Evolutionary conservation across 2,888 invertebrate genomes (phyloP).

Genomic region (Volucella bombylans): DNA sequence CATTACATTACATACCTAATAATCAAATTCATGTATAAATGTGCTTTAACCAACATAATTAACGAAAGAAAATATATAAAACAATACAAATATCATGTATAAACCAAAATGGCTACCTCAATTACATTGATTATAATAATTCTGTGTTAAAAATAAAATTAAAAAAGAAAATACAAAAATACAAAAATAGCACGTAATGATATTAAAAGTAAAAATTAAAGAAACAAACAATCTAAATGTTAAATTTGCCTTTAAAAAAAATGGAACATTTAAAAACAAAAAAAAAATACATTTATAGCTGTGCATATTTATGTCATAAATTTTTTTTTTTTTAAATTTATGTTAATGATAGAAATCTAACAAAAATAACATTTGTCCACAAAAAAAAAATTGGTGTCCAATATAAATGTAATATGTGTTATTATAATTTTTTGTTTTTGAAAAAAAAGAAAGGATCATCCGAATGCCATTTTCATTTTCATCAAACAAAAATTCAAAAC

Average conservation of each 20-base stretch:
- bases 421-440: conserved; percentile 18
- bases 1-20: not conserved
- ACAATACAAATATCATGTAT: conserved; percentile 34
- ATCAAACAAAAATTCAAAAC: conserved; percentile 16
- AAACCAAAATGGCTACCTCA: conserved; percentile 68
- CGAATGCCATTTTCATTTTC: conserved; percentile 27
- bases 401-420: conserved; percentile 29
- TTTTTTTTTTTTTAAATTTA: conserved; percentile 32
- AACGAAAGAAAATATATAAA: not conserved
- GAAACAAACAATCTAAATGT: conserved; percentile 49
- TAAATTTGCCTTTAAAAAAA: conserved; percentile 66
- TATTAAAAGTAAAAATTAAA: conserved; percentile 45
- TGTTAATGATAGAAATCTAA: conserved; percentile 6
- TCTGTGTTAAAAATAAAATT: conserved; percentile 40
- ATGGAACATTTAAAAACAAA: conserved; percentile 34
- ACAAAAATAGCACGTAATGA: not conserved
- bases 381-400: conserved; percentile 46
- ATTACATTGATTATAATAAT: conserved; percentile 46
- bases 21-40: conserved; percentile 7
- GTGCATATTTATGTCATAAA: conserved; percentile 59
- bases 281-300: conserved; percentile 24
- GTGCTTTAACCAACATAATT: conserved; percentile 27
- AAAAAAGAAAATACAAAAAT: not conserved
- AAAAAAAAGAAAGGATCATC: conserved; percentile 29
- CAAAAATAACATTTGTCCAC: conserved; percentile 51